phyloP scores from a whole-genome alignment of 2,113 vertebrate genomes.

The Nerophis lumbriciformis region DNA sequence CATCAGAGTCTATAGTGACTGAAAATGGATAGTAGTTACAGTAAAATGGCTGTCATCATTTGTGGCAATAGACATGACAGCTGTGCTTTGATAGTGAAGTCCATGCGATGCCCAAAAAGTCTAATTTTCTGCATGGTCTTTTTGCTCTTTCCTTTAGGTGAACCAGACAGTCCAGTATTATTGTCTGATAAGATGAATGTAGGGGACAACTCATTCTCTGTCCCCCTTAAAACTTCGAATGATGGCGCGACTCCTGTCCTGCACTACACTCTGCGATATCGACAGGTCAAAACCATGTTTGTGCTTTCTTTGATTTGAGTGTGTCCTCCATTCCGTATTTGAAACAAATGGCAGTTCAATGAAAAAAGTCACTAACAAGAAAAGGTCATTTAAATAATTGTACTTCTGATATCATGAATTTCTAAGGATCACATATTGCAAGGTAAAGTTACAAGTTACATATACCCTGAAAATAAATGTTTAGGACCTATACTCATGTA shows the following conservation, averaged over 20 bases:
- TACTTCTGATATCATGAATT: too few relatives aligned
- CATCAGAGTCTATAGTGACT: neutral
- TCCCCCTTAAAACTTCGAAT: conserved; percentile 52
- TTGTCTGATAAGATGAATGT: conserved; percentile 30
- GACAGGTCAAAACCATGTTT: conserved; percentile 38
- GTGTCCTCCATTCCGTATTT: neutral
- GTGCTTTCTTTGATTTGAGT: neutral
- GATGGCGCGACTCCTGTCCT: conserved; percentile 52
- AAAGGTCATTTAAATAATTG: neutral
- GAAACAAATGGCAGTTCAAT: neutral
- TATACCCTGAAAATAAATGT: too few relatives aligned
- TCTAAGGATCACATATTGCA: too few relatives aligned
- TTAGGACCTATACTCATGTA: too few relatives aligned
- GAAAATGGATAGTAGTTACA: neutral
- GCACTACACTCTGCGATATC: conserved; percentile 57
- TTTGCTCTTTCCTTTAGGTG: conserved; percentile 46
- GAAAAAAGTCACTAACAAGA: neutral
- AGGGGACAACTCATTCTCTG: conserved; percentile 52
- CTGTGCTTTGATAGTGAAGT: neutral
- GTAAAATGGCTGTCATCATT: neutral
- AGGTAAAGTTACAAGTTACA: too few relatives aligned
- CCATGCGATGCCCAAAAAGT: neutral
- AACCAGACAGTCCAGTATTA: conserved; percentile 65
- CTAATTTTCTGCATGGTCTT: neutral
- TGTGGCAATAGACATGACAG: neutral